A percentile compares a stretch with the other conserved stretches of the same genome.
Conservation (phyloP, 2,113 vertebrate genomes). For the Blennius ocellaris region DNA sequence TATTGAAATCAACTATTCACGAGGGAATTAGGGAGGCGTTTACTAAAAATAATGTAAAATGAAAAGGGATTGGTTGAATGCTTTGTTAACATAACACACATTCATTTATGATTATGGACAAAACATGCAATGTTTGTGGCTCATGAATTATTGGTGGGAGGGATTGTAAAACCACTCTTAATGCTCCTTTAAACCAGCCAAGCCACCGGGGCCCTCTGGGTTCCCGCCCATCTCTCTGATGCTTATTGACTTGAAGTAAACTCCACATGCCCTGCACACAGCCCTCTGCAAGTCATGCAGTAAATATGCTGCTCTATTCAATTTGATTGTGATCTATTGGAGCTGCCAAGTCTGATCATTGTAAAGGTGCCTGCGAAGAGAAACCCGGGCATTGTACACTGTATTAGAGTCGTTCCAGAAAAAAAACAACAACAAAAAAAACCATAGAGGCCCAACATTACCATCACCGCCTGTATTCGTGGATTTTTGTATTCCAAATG, state of each 20-base stretch:
- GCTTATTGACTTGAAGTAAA: slow-evolving; percentile 41
- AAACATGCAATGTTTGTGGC: background rate
- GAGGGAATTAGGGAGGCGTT: background rate
- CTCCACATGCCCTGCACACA: slow-evolving; percentile 17
- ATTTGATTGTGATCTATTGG: slow-evolving; percentile 46
- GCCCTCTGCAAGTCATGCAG: background rate
- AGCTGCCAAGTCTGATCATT: slow-evolving; percentile 30
- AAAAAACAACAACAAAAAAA: no score
- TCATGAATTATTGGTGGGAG: slow-evolving; percentile 48
- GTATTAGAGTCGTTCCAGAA: slow-evolving; percentile 3
- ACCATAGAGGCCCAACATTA: background rate
- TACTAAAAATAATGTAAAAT: background rate
- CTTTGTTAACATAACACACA: slow-evolving; percentile 5
- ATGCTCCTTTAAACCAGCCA: slow-evolving; percentile 41
- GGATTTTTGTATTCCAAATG: background rate
- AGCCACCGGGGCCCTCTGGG: slow-evolving; percentile 22
- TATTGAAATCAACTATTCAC: background rate
- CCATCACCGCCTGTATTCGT: background rate
- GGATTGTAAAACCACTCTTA: slow-evolving; percentile 37
- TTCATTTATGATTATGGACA: slow-evolving; percentile 17
- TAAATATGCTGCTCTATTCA: slow-evolving; percentile 28
- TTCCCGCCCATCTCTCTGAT: slow-evolving; percentile 39
- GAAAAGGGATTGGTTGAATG: background rate
- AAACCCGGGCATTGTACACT: background rate
- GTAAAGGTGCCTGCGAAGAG: background rate